phyloP scores from a whole-genome alignment of 2,113 vertebrate genomes.

The Elephantulus edwardii region DNA sequence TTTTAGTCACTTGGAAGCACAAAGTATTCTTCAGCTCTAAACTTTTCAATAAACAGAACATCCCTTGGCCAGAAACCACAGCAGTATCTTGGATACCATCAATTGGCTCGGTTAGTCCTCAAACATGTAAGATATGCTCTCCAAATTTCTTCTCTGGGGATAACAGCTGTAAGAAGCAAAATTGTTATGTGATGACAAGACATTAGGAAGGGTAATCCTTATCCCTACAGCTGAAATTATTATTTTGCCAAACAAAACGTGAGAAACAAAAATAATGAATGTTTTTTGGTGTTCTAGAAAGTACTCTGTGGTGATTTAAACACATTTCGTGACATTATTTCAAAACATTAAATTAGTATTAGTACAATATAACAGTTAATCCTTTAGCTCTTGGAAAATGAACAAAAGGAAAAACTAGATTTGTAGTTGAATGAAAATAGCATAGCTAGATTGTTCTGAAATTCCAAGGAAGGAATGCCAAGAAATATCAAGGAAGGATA shows the following conservation, averaged over 20 bases:
- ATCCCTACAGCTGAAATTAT: neutral
- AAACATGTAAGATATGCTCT: neutral
- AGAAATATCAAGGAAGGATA: too few species aligned
- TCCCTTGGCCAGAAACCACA: neutral
- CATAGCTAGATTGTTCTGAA: neutral
- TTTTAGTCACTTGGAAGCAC: neutral
- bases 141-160: slow-evolving; percentile 37
- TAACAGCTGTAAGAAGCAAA: slow-evolving; percentile 52
- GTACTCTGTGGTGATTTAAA: neutral
- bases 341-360: neutral
- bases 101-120: neutral
- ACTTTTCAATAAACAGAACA: slow-evolving; percentile 42
- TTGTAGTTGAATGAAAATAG: neutral
- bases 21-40: neutral
- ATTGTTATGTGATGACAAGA: neutral
- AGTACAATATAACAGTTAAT: too few species aligned
- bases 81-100: neutral
- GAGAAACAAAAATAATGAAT: slow-evolving; percentile 8
- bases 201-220: neutral
- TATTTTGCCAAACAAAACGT: slow-evolving; percentile 14
- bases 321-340: neutral
- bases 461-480: neutral
- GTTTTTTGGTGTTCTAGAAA: neutral
- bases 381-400: neutral
- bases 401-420: neutral